Evolutionary conservation across 2,797 vertebrate species (phyloP).

Genomic region (Halcyon chelicuti): DNA sequence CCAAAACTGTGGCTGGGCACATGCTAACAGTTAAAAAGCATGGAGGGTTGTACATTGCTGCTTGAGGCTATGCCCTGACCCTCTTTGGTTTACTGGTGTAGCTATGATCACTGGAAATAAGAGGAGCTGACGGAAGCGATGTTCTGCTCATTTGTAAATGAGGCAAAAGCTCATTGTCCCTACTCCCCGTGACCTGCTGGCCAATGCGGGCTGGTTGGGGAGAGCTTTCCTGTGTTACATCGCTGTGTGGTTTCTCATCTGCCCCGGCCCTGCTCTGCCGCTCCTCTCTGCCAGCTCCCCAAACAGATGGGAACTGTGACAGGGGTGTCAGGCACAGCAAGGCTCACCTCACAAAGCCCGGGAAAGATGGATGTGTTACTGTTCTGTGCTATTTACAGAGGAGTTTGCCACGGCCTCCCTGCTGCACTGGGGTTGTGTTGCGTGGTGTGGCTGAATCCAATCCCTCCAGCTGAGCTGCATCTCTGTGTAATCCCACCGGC

Average conservation of each 20-base stretch:
- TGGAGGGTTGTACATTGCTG: background rate
- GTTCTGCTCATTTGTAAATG: background rate
- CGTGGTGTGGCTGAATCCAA: background rate
- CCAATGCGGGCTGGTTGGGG: background rate
- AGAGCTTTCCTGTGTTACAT: background rate
- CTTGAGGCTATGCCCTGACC: background rate
- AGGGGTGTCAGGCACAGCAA: fast-evolving
- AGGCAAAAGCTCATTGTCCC: background rate
- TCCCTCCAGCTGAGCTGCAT: background rate
- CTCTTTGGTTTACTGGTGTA: background rate
- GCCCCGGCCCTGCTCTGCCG: too few species aligned
- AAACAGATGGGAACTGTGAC: background rate
- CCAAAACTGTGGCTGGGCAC: background rate
- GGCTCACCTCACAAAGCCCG: background rate
- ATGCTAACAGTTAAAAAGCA: background rate
- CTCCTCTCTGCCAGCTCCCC: background rate
- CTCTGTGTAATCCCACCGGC: background rate
- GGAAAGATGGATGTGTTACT: background rate
- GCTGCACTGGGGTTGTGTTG: background rate
- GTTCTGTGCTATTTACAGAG: background rate
- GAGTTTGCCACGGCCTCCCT: background rate
- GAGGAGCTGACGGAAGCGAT: background rate
- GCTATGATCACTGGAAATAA: background rate
- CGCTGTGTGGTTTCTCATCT: fast-evolving
- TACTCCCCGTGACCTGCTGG: background rate